These are phyloP conservation scores for Zapornia atra DNA, from an alignment of 2,113 vertebrate species.

Conservation along the genomic window DNA sequence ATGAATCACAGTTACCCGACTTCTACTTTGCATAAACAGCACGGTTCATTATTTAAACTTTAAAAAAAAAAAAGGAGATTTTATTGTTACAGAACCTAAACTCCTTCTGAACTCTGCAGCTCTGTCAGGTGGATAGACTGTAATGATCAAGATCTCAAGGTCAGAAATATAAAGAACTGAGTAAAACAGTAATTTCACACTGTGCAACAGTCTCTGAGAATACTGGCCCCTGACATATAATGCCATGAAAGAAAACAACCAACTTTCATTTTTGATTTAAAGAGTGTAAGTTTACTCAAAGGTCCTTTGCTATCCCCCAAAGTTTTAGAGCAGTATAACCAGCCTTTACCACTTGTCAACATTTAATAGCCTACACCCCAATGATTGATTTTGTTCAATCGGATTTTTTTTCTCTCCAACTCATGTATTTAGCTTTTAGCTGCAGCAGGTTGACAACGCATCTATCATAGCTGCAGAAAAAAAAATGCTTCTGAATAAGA, in stretches of 20 bases:
- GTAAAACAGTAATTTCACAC: conserved; percentile 39
- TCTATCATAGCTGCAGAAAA: conserved; percentile 59
- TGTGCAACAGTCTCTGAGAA: conserved; percentile 10
- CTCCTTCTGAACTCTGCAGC: not conserved
- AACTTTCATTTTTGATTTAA: conserved; percentile 53
- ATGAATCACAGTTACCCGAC: not conserved
- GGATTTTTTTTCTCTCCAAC: not conserved
- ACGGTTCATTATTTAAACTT: not conserved
- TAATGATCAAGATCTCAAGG: conserved; percentile 44
- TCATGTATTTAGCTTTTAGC: conserved; percentile 58
- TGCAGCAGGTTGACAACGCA: conserved; percentile 48
- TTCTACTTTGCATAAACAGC: not conserved
- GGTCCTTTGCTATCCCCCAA: conserved; percentile 53
- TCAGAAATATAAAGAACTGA: conserved; percentile 21
- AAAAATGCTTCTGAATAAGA: too few species aligned
- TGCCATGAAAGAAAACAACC: not conserved
- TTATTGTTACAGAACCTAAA: not conserved
- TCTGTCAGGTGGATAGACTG: not conserved
- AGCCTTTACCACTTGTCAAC: conserved; percentile 49
- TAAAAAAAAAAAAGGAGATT: not conserved
- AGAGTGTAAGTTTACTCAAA: conserved; percentile 50
- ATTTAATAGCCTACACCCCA: conserved; percentile 52
- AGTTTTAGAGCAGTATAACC: conserved; percentile 47
- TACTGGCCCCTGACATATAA: conserved; percentile 13
- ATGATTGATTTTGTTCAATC: conserved; percentile 55